Percentiles rank a stretch among this genome's conserved stretches.
phyloP scores from a whole-genome alignment of 23 tunicate genomes.

The Halocynthia roretzi region DNA sequence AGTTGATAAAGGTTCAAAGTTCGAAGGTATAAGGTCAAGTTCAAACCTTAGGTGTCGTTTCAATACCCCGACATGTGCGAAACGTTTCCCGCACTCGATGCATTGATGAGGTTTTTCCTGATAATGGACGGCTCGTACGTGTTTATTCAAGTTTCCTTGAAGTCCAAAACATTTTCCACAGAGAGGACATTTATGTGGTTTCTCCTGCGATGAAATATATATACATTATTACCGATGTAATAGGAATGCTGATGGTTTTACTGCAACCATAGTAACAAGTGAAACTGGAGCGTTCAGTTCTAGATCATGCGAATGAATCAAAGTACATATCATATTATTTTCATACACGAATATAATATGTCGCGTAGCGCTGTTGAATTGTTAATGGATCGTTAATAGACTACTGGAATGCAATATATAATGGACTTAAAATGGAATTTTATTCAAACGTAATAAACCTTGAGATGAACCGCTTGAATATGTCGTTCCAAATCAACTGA shows the following conservation, averaged over 20 bases:
- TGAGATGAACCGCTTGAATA: conserved; percentile 85
- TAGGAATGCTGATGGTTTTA: too few relatives aligned
- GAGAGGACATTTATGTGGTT: conserved; percentile 66
- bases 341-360: too few relatives aligned
- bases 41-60: conserved; percentile 76
- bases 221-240: neutral
- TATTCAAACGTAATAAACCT: conserved; percentile 21
- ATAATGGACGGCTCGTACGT: conserved; percentile 85
- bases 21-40: neutral
- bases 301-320: too few relatives aligned
- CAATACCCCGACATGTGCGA: conserved; percentile 89
- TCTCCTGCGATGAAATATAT: conserved; percentile 36
- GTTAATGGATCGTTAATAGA: too few relatives aligned
- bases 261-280: too few relatives aligned
- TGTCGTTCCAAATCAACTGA: conserved; percentile 85
- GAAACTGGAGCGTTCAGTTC: too few relatives aligned
- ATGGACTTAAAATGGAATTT: too few relatives aligned
- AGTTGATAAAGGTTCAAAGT: neutral
- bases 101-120: conserved; percentile 96
- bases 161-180: conserved; percentile 76
- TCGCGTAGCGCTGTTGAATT: too few relatives aligned
- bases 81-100: conserved; percentile 90
- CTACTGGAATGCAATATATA: too few relatives aligned
- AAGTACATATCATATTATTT: too few relatives aligned
- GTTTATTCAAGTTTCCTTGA: conserved; percentile 86